A percentile compares a stretch with the other conserved stretches of the same genome.
These are phyloP conservation scores for Lasioglossum morio DNA, from an alignment of 2,888 invertebrate species.

Conservation along the genomic window DNA sequence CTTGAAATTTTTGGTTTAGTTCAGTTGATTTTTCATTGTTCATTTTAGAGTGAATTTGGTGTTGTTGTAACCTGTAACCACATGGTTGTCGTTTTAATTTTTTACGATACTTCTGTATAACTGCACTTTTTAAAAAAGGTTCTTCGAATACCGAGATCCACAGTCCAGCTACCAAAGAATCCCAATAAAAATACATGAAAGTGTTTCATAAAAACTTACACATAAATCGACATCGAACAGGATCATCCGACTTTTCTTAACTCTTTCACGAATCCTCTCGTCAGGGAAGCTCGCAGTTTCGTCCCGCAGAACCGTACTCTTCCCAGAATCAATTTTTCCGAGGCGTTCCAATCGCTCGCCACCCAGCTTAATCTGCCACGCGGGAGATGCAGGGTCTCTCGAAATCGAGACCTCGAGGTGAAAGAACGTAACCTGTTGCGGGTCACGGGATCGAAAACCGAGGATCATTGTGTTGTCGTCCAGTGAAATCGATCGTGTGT, in stretches of 20 bases:
- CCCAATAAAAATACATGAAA: not conserved
- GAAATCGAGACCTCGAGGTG: not conserved
- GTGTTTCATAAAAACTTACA: not conserved
- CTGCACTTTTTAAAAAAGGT: not conserved
- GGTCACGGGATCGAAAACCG: not conserved
- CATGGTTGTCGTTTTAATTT: not conserved
- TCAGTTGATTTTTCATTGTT: not conserved
- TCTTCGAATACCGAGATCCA: not conserved
- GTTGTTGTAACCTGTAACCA: not conserved
- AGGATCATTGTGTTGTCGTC: not conserved
- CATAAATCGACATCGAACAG: not conserved
- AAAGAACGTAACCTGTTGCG: constrained; percentile 57
- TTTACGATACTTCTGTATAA: not conserved
- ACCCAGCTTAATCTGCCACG: not conserved
- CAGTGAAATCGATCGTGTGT: not conserved
- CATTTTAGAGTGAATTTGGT: not conserved
- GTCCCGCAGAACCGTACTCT: not conserved
- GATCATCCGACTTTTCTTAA: not conserved
- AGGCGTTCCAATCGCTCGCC: not conserved
- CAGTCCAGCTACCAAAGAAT: not conserved
- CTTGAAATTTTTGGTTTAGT: not conserved
- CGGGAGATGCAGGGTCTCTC: not conserved
- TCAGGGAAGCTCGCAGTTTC: not conserved
- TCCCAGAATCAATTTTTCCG: not conserved
- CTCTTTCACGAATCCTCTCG: not conserved